These are phyloP conservation scores for Galeopterus variegatus DNA, from an alignment of 2,113 vertebrate species.

Conservation along the genomic window DNA sequence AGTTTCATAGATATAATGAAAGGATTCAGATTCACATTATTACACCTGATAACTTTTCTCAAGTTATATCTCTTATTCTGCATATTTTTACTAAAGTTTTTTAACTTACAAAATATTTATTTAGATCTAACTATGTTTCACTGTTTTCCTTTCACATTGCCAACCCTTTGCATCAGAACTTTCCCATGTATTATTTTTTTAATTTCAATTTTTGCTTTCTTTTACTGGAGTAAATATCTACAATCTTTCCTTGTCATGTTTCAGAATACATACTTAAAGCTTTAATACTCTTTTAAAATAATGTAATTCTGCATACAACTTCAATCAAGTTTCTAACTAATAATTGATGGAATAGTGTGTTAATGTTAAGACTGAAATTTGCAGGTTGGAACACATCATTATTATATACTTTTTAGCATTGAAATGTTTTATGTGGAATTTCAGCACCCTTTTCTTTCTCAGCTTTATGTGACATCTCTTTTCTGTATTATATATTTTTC, in stretches of 20 bases:
- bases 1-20: not conserved
- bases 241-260: not conserved
- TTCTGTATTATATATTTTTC: not conserved
- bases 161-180: not conserved
- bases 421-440: not conserved
- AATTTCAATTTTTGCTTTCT: not conserved
- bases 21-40: not conserved
- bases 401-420: not conserved
- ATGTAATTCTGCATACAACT: not conserved
- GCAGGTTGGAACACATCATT: not conserved
- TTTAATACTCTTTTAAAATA: not conserved
- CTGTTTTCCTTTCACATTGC: not conserved
- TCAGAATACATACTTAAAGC: not conserved
- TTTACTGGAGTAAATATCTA: not conserved
- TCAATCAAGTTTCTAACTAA: not conserved
- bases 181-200: not conserved
- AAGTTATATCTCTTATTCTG: not conserved
- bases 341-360: not conserved
- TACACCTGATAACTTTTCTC: not conserved
- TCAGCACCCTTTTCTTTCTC: not conserved
- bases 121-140: not conserved
- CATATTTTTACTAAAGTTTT: not conserved
- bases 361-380: not conserved
- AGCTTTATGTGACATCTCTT: not conserved
- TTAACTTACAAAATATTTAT: not conserved